Conservation (phyloP, 2,888 invertebrate genomes). For the Lordiphosa fenestrarum region DNA sequence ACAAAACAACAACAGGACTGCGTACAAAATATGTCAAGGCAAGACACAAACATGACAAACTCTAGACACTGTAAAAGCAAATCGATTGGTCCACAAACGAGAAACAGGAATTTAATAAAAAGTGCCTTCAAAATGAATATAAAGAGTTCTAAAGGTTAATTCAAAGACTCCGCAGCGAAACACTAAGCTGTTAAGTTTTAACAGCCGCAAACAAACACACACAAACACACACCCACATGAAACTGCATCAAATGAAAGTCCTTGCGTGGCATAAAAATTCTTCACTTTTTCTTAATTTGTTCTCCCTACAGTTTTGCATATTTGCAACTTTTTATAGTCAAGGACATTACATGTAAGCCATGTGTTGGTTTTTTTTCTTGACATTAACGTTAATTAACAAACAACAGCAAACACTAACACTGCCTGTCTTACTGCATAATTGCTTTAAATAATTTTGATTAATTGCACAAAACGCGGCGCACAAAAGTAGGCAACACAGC, state of each 20-base stretch:
- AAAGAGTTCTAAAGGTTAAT: slow-evolving; percentile 2
- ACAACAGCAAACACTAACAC: slow-evolving; percentile 16
- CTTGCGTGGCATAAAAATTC: background rate
- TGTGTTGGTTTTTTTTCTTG: slow-evolving; percentile 8
- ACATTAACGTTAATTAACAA: slow-evolving; percentile 40
- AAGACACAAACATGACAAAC: slow-evolving; percentile 13
- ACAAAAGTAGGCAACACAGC: slow-evolving; percentile 30
- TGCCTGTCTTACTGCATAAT: background rate
- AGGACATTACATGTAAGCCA: slow-evolving; percentile 28
- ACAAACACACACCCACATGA: background rate
- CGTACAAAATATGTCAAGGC: slow-evolving; percentile 62
- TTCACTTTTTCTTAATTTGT: slow-evolving; percentile 4
- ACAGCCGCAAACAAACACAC: background rate
- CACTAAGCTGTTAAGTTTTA: slow-evolving; percentile 5
- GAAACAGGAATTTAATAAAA: background rate
- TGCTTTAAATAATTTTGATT: slow-evolving; percentile 44
- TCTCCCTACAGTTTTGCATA: slow-evolving; percentile 19
- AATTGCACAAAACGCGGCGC: slow-evolving; percentile 35
- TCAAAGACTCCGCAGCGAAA: no score
- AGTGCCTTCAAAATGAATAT: background rate
- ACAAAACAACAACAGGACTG: slow-evolving; percentile 25
- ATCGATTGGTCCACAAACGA: background rate
- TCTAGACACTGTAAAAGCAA: background rate
- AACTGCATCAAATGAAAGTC: background rate
- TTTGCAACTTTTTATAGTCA: slow-evolving; percentile 22